Evolutionary conservation across 2,113 vertebrate genomes (phyloP), one percentile per base, ranked within the genome.

Genomic region (Spheniscus mendiculus): DNA sequence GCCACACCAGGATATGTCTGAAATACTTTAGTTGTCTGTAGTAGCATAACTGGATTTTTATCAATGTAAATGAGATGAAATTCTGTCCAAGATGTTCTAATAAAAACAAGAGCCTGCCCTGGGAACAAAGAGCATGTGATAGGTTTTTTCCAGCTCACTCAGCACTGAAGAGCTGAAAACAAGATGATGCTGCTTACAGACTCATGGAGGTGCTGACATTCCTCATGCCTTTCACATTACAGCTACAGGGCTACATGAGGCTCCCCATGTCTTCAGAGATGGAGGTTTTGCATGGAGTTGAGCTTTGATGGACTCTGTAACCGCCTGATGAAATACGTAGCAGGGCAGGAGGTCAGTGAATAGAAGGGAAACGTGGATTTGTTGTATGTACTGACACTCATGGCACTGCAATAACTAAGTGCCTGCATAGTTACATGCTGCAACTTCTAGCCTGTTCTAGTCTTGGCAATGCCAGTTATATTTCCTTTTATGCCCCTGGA

Each of bases 31-130:
- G 74, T 87, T 65, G 66, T 25, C 92, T 83, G 74, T 71, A 86
- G 95, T 25, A 86, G 93, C 79, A 94, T 67, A 95, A 96, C 92
- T 36, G 15, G 92, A 86, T 96, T 93, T 92, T 95, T 90, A 89
- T 95, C 92, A 55, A 53, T 67, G 95, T 10, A 21, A 70, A 71
- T 7, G 9, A 91, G 84, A 85, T 0, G 2, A 95, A 85, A 94
- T 77, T 73, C 82, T 42, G 83, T 70, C 79, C 95, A 40, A 93
- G 93, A 87, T 92, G 92, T 96, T 90, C 96, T 92, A 55, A 96
- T 93, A 88, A 96, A 96, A 97, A 83, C 88, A 83, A 62, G 79
- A 81, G 29, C 8, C 94, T 88, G 58, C 90, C 85, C 83, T 94
- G 93, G 85, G 96, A 97, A 89, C 92, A 70, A 82, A 77, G 59